A percentile compares a stretch with the other conserved stretches of the same genome.
These are phyloP conservation scores for Chrysolina haemoptera DNA, from an alignment of 2,888 invertebrate species.

Conservation along the genomic window DNA sequence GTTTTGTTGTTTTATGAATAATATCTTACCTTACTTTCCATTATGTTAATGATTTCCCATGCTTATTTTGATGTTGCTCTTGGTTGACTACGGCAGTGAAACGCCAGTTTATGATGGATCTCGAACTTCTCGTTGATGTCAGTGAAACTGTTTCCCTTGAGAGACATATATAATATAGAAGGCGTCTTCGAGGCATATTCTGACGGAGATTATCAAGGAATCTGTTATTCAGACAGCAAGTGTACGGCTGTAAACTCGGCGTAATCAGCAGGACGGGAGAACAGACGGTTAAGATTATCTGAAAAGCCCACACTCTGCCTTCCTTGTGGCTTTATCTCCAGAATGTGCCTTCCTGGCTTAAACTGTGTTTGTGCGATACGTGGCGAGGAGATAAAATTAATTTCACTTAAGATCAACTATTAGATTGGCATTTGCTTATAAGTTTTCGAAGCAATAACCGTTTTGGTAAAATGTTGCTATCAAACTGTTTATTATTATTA, in stretches of 20 bases:
- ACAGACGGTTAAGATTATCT: slow-evolving; percentile 46
- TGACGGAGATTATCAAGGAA: slow-evolving; percentile 36
- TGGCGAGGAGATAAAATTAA: slow-evolving; percentile 35
- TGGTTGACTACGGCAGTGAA: background rate
- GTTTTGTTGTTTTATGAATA: too few relatives aligned
- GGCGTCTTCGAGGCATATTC: slow-evolving; percentile 32
- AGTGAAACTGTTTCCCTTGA: background rate
- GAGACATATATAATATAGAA: background rate
- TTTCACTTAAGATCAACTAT: slow-evolving; percentile 26
- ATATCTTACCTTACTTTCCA: too few relatives aligned
- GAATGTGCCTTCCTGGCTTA: slow-evolving; percentile 43
- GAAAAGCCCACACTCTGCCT: slow-evolving; percentile 44
- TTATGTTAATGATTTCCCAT: too few relatives aligned
- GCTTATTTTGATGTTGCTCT: too few relatives aligned
- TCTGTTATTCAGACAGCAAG: slow-evolving; percentile 40
- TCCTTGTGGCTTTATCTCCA: slow-evolving; percentile 43
- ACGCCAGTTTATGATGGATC: background rate
- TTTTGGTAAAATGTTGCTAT: background rate
- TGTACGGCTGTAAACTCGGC: slow-evolving; percentile 33
- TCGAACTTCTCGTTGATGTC: background rate
- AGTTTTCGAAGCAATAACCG: background rate
- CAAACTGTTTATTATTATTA: too few relatives aligned
- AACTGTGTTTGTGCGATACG: slow-evolving; percentile 41
- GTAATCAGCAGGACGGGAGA: slow-evolving; percentile 43
- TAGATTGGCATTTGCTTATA: slow-evolving; percentile 4